A percentile compares a stretch with the other conserved stretches of the same genome.
Conservation (phyloP, 2,888 invertebrate species). For the Cristatella mucedo region DNA sequence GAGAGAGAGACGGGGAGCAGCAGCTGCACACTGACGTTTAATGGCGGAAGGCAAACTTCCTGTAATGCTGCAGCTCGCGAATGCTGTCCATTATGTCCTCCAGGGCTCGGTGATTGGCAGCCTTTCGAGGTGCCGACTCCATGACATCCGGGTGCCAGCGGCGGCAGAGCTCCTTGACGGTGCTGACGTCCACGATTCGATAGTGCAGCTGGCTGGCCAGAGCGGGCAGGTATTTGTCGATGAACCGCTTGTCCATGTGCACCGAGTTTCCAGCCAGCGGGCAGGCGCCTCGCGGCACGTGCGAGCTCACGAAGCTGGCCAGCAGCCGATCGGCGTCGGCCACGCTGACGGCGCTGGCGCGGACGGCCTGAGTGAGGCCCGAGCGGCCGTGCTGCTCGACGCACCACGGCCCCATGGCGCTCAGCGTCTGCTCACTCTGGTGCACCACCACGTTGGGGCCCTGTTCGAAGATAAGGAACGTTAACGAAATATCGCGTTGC, state of each 20-base stretch:
- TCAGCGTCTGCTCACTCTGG: constrained; percentile 2
- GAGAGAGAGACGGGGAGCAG: too few relatives aligned
- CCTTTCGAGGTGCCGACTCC: constrained; percentile 26
- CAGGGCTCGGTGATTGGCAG: constrained; percentile 39
- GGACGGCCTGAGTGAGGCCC: constrained; percentile 51
- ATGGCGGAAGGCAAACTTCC: too few relatives aligned
- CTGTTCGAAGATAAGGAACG: too few relatives aligned
- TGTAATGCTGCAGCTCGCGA: constrained; percentile 64
- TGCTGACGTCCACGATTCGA: constrained; percentile 76
- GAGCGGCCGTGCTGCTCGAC: constrained; percentile 8
- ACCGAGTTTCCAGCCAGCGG: constrained; percentile 68
- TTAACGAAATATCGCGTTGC: too few relatives aligned
- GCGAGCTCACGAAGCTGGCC: constrained; percentile 52
- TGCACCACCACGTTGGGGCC: constrained; percentile 14
- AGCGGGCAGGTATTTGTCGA: constrained; percentile 64
- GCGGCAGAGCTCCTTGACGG: constrained; percentile 61
- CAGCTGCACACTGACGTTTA: too few relatives aligned
- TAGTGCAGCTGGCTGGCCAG: constrained; percentile 68
- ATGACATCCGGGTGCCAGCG: constrained; percentile 51
- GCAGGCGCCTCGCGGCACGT: constrained; percentile 43
- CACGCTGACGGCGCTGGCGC: constrained; percentile 50
- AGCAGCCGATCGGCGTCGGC: constrained; percentile 54
- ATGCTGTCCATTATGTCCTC: constrained; percentile 74
- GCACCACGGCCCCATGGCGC: constrained; percentile 9
- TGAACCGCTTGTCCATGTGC: constrained; percentile 67